Evolutionary conservation across 2,888 invertebrate species (phyloP), one percentile per base, ranked within the genome.

Genomic region (Brachyptera putata): DNA sequence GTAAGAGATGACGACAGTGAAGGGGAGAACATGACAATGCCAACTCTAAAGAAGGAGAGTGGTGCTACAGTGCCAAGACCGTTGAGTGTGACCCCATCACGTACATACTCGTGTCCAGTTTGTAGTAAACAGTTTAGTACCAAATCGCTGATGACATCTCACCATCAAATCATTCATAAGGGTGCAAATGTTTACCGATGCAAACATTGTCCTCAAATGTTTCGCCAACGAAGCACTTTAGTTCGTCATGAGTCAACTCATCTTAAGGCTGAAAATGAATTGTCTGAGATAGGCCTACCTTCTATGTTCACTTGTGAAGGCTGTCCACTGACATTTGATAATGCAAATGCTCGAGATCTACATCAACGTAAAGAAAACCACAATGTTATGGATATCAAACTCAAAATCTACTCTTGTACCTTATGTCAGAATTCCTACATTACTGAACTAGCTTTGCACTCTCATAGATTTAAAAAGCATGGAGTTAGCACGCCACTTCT

Each of bases 371-470:
- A 41, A 13, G 48, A 60, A n/a, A 18, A 25, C 13, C 30, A 39
- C 55, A 30, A 53, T 30, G 11, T 36, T 11, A 37, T 53, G 11
- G 16, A 43, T 18, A 75, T 85, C 64, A 81, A 84, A 66, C 79
- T 85, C 1, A 86, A 85, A 67, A 79, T 85, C 53, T 85, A 83
- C 64, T 80, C 82, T 1, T 83, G 83, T 66, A 80, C 77, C 21
- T 72, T 81, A 22, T 83, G 83, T 63, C 71, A 79, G 1, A 80
- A 81, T 64, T 82, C 81, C 36, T 83, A 83, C 68, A 81, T 84
- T 66, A 84, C 84, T 55, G 81, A 84, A 0, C 80, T 82, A 4
- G 68, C 71, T 1, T 61, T 75, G 4, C 73, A 73, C 50, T 64
- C 68, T 1, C 75, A 75, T 22, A 74, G 74, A 71, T 46, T 21